Conservation (phyloP, 2,113 vertebrate genomes). For the Miniopterus natalensis region DNA sequence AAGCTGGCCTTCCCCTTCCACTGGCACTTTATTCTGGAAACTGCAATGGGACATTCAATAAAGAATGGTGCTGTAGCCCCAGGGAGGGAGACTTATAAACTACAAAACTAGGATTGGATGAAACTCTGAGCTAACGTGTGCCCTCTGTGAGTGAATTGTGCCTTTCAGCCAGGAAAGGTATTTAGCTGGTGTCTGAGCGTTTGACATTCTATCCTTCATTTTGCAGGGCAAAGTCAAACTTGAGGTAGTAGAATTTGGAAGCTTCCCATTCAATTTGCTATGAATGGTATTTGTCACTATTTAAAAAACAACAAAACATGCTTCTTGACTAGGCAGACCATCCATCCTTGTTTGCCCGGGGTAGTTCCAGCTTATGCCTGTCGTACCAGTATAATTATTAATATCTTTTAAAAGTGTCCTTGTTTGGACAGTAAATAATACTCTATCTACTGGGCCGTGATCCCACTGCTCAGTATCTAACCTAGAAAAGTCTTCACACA, state of each 20-base stretch:
- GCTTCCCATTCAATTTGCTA: constrained; percentile 40
- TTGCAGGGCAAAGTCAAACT: neutral
- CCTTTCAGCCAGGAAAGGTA: constrained; percentile 32
- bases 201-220: neutral
- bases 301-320: neutral
- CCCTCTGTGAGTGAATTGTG: constrained; percentile 11
- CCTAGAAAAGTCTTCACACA: neutral
- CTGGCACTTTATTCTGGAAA: neutral
- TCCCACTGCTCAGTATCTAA: neutral
- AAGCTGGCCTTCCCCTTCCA: neutral
- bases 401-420: neutral
- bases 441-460: neutral
- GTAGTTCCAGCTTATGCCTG: neutral
- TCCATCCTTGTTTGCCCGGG: neutral
- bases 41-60: neutral
- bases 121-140: neutral
- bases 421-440: neutral
- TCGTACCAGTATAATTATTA: neutral
- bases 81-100: neutral
- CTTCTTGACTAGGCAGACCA: neutral
- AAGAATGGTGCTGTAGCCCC: constrained; percentile 6
- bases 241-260: constrained; percentile 12
- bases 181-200: constrained; percentile 46
- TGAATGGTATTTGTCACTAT: neutral
- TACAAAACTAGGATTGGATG: neutral